These are phyloP conservation scores for Cottoperca gobio DNA, from an alignment of 2,797 vertebrate species.

Conservation along the genomic window DNA sequence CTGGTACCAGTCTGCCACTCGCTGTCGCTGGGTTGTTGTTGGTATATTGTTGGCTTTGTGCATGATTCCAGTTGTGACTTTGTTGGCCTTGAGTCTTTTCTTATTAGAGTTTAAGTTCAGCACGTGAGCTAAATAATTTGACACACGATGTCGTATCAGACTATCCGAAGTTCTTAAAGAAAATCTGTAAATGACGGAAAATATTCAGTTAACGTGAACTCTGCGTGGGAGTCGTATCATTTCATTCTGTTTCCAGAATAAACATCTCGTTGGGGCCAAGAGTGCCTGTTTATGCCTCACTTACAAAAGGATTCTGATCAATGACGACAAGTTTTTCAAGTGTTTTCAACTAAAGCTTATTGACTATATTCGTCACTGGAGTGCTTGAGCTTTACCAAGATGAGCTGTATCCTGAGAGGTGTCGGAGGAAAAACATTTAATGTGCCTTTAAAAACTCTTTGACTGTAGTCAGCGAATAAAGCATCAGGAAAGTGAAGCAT, in stretches of 20 bases:
- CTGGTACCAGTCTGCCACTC: neutral
- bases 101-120: too few species aligned
- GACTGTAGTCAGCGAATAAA: slow-evolving; percentile 22
- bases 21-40: neutral
- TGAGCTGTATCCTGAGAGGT: neutral
- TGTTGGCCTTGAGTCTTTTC: neutral
- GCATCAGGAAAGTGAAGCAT: neutral
- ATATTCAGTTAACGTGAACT: too few species aligned
- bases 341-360: neutral
- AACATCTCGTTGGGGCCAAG: neutral
- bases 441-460: slow-evolving; percentile 28
- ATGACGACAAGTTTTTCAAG: too few species aligned
- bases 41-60: neutral
- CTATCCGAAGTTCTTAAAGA: too few species aligned
- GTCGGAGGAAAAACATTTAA: neutral
- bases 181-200: too few species aligned
- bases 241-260: too few species aligned
- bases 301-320: too few species aligned
- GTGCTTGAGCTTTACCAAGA: neutral
- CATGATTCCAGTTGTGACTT: neutral
- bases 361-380: slow-evolving; percentile 6
- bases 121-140: too few species aligned
- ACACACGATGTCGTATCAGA: too few species aligned
- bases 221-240: too few species aligned
- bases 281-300: neutral